Conservation (phyloP, 2,797 vertebrate genomes). For the Epinephelus malabaricus region DNA sequence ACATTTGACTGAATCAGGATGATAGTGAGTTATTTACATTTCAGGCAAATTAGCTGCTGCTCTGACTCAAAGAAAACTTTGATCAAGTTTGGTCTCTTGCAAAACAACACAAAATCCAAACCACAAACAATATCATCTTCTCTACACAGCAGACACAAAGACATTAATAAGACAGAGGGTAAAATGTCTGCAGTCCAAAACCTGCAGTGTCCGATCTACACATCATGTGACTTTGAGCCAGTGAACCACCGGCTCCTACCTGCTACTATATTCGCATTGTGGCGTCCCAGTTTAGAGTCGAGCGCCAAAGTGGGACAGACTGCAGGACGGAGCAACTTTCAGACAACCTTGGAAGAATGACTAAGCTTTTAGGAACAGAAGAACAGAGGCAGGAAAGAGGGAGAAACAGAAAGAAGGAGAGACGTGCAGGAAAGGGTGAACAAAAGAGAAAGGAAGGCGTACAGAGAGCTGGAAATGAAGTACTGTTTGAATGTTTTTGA, state of each 20-base stretch:
- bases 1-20: neutral
- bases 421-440: neutral
- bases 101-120: neutral
- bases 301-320: conserved; percentile 61
- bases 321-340: conserved; percentile 64
- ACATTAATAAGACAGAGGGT: neutral
- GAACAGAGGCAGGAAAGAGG: conserved; percentile 11
- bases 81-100: neutral
- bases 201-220: neutral
- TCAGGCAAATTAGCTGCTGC: neutral
- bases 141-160: neutral
- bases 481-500: neutral
- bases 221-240: conserved; percentile 7
- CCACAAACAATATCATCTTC: neutral
- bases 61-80: neutral
- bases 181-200: neutral
- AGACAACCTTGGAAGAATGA: conserved; percentile 75
- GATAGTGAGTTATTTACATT: conserved; percentile 12
- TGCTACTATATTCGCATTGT: conserved; percentile 64
- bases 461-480: neutral
- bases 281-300: conserved; percentile 62
- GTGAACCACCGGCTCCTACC: conserved; percentile 25
- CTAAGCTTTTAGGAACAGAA: conserved; percentile 51
- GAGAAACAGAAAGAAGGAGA: neutral
- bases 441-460: neutral